Conservation (phyloP, 2,888 invertebrate genomes). For the Apodemia hepburni region DNA sequence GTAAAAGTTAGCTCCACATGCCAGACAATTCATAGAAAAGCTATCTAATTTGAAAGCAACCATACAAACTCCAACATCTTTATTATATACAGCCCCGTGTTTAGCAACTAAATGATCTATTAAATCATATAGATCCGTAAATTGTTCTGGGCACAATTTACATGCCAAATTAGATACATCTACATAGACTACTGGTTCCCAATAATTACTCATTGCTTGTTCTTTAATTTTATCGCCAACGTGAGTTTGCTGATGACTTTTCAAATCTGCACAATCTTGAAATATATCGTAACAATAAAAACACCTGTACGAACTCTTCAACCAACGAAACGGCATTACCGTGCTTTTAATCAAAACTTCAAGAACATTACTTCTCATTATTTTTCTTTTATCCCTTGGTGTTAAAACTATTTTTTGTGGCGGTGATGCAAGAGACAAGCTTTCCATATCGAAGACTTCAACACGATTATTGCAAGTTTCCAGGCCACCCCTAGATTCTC, state of each 20-base stretch:
- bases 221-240: constrained; percentile 49
- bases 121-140: constrained; percentile 55
- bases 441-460: constrained; percentile 25
- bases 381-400: constrained; percentile 53
- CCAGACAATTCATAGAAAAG: constrained; percentile 54
- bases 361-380: constrained; percentile 60
- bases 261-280: constrained; percentile 59
- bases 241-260: constrained; percentile 54
- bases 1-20: constrained; percentile 58
- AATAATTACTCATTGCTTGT: constrained; percentile 64
- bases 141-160: constrained; percentile 50
- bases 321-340: constrained; percentile 69
- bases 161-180: constrained; percentile 58
- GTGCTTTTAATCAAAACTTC: constrained; percentile 58
- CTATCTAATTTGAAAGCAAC: constrained; percentile 64
- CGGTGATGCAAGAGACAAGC: constrained; percentile 20
- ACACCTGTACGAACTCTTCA: constrained; percentile 68
- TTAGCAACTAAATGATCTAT: constrained; percentile 57
- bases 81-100: constrained; percentile 56
- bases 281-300: constrained; percentile 74
- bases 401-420: constrained; percentile 35
- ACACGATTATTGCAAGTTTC: constrained; percentile 36
- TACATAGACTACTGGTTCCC: constrained; percentile 65
- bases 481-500: constrained; percentile 63
- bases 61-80: constrained; percentile 64